Conservation (phyloP, 2,113 vertebrate genomes). For the Collichthys lucidus region DNA sequence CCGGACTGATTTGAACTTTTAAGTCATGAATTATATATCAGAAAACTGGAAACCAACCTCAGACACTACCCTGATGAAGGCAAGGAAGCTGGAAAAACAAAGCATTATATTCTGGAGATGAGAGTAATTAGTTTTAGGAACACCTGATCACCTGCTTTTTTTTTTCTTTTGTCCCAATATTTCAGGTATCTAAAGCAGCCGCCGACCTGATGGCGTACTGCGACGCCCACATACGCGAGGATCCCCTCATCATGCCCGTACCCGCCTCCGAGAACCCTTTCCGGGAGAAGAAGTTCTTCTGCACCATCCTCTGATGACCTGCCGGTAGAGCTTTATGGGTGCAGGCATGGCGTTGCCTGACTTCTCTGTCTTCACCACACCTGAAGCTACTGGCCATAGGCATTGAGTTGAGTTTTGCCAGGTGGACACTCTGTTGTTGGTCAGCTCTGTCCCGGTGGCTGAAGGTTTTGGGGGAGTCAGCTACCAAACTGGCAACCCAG, state of each 20-base stretch:
- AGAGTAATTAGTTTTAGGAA: background rate
- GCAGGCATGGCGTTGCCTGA: slow-evolving; percentile 72
- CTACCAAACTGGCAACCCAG: slow-evolving; percentile 77
- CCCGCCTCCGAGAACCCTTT: slow-evolving; percentile 99
- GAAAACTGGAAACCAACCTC: background rate
- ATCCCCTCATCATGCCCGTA: slow-evolving; percentile 96
- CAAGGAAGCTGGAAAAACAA: background rate
- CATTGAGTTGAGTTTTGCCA: slow-evolving; percentile 76
- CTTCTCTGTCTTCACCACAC: slow-evolving; percentile 81
- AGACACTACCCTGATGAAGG: slow-evolving; percentile 1
- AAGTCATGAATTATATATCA: slow-evolving; percentile 1
- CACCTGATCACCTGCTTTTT: background rate
- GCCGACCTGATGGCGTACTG: slow-evolving; percentile 98
- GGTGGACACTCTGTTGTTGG: slow-evolving; percentile 79
- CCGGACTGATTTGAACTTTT: slow-evolving; percentile 1
- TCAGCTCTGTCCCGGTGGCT: slow-evolving; percentile 78
- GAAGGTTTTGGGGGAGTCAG: slow-evolving; percentile 75
- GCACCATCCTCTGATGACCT: slow-evolving; percentile 92
- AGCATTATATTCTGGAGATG: background rate
- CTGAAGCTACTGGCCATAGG: slow-evolving; percentile 78
- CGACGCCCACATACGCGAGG: slow-evolving; percentile 95
- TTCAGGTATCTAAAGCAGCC: slow-evolving; percentile 95
- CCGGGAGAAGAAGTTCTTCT: slow-evolving; percentile 99
- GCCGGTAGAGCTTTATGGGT: slow-evolving; percentile 35
- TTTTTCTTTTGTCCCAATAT: background rate